Evolutionary conservation across 2,113 vertebrate genomes (phyloP).

Genomic region (Protomyctophum bolini): DNA sequence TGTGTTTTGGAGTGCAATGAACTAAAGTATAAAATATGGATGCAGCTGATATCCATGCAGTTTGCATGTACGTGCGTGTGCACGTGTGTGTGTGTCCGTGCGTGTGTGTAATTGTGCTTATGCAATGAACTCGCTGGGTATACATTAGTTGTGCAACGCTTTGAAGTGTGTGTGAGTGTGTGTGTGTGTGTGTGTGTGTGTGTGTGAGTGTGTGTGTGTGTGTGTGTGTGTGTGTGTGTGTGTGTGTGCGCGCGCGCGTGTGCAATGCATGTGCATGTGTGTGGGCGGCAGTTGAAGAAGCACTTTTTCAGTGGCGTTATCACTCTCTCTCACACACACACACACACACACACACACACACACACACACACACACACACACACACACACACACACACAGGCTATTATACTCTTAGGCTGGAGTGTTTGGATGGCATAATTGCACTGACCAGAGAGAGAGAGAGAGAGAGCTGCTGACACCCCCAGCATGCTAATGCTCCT

Average conservation of each 20-base stretch:
- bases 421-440: conserved; percentile 86
- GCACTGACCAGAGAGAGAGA: conserved; percentile 77
- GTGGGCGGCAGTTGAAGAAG: conserved; percentile 71
- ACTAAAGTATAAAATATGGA: too few relatives aligned
- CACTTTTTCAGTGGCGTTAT: conserved; percentile 51
- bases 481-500: conserved; percentile 82
- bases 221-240: conserved; percentile 21
- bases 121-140: conserved; percentile 6
- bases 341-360: conserved; percentile 19
- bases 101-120: conserved; percentile 10
- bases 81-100: not conserved
- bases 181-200: conserved; percentile 13
- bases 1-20: too few relatives aligned
- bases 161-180: conserved; percentile 3
- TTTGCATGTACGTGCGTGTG: not conserved
- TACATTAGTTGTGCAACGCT: not conserved
- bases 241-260: too few relatives aligned
- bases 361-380: conserved; percentile 54
- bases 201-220: not conserved
- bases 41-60: too few relatives aligned
- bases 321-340: conserved; percentile 62
- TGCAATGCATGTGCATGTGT: conserved; percentile 28
- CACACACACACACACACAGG: conserved; percentile 55
- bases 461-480: conserved; percentile 79
- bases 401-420: conserved; percentile 84